Evolutionary conservation across 92 coral and sea anemone genomes (phyloP), one percentile per base, ranked within the genome.

Genomic region (Porites lobata): DNA sequence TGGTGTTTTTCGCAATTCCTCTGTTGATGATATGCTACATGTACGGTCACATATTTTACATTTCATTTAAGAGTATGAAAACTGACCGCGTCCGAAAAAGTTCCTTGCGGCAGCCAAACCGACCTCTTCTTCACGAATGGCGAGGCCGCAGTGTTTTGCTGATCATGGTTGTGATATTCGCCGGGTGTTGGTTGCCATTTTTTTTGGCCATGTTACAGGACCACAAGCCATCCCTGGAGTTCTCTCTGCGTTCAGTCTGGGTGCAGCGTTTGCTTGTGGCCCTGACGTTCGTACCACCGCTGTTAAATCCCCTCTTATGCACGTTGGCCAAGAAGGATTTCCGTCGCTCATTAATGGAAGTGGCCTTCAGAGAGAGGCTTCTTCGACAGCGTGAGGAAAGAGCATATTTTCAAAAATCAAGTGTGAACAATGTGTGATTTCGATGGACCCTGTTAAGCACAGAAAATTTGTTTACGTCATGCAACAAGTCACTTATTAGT

Each of bases 131-230:
- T 52, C 56, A 68, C 0, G 76, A 80, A 58, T 80, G 86, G 70
- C 76, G 90, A 76, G 91, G 87, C 9, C 72, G 89, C 12, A 70
- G 84, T 13, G 79, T 92, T 4, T 70, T 88, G 22, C 62, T 79
- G 19, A 63, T 76, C 71, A 85, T 90, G 86, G 51, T 89, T 72
- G 63, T 84, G 52, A 78, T 83, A 18, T 92, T 88, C 53, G 68
- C 84, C 0, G 72, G 84, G 61, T 89, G 89, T 43, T 92, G 94
- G 94, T 53, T 86, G 15, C 85, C 91, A 32, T 88, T 58, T 72
- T 90, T 67, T 54, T 47, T 86, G 20, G 58, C 59, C 10, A 38
- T 78, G 57, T 19, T 85, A 7, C 47, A 57, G 64, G 78, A 78
- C 4, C 80, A 89, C n/a, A 11, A 47, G 64, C 61, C 73, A 47